A percentile compares a stretch with the other conserved stretches of the same genome.
Conservation (phyloP, 2,888 invertebrate genomes). For the Lymantria dispar region DNA sequence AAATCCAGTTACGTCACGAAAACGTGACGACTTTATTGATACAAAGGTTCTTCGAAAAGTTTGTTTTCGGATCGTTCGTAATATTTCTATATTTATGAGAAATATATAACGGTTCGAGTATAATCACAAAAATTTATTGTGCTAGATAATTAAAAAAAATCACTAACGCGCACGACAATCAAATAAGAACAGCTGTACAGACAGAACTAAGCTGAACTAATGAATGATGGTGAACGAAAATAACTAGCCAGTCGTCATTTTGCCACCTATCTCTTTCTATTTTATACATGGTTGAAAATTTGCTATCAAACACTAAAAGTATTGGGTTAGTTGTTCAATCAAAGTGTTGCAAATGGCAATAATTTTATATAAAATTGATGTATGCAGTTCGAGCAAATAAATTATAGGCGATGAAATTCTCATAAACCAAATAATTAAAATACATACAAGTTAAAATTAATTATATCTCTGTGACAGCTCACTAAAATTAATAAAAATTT, state of each 20-base stretch:
- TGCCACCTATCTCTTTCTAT: neutral
- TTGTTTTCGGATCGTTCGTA: slow-evolving; percentile 10
- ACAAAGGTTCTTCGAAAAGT: slow-evolving; percentile 4
- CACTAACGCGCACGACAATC: slow-evolving; percentile 27
- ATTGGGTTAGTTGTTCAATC: no score
- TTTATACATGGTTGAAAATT: neutral
- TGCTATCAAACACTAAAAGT: neutral
- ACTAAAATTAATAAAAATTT: no score
- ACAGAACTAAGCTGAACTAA: slow-evolving; percentile 20
- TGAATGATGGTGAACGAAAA: neutral
- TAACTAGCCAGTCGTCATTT: neutral
- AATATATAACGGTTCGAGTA: slow-evolving; percentile 6
- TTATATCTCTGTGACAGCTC: no score
- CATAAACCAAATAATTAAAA: no score
- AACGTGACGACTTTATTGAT: slow-evolving; percentile 24
- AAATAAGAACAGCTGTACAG: slow-evolving; percentile 40
- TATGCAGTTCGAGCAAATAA: no score
- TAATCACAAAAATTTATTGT: slow-evolving; percentile 29
- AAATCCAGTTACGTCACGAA: slow-evolving; percentile 76
- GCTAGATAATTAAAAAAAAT: slow-evolving; percentile 16
- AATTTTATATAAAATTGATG: no score
- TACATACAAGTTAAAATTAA: no score
- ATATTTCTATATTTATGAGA: slow-evolving; percentile 1
- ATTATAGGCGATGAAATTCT: no score
- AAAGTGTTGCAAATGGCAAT: no score